phyloP scores from a whole-genome alignment of 2,113 vertebrate species.

The Pseudopodoces humilis region DNA sequence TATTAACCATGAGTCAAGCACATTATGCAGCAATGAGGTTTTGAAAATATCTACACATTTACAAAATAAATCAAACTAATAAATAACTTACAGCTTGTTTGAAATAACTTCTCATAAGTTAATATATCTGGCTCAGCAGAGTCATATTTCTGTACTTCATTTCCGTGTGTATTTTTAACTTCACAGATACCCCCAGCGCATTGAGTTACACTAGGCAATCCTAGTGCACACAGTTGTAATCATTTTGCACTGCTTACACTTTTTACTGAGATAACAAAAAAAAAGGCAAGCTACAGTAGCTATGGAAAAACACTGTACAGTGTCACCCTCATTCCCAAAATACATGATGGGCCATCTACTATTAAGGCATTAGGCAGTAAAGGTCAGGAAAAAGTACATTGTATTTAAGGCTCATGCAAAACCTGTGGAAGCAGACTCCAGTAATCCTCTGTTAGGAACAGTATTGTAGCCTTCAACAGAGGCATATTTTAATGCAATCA shows the following conservation, averaged over 20 bases:
- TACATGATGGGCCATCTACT: background rate
- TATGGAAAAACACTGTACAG: background rate
- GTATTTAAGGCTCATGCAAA: background rate
- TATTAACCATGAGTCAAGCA: background rate
- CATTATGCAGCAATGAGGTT: background rate
- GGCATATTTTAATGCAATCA: background rate
- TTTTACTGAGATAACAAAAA: background rate
- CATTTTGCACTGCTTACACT: background rate
- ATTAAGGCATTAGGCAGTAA: background rate
- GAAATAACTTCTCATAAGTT: background rate
- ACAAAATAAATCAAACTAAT: background rate
- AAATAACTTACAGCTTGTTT: background rate
- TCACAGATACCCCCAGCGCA: background rate
- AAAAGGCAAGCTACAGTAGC: background rate
- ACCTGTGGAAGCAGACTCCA: background rate
- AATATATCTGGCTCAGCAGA: background rate
- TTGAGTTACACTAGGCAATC: background rate
- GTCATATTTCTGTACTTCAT: background rate
- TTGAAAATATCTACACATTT: slow-evolving; percentile 29
- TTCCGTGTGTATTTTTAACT: background rate
- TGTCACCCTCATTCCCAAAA: background rate
- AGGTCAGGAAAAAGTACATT: background rate
- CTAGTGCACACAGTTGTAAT: background rate
- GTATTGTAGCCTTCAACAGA: background rate
- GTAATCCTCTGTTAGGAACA: background rate